Evolutionary conservation across 2,113 vertebrate species (phyloP), one percentile per base, ranked within the genome.

Genomic region (Osmerus eperlanus): DNA sequence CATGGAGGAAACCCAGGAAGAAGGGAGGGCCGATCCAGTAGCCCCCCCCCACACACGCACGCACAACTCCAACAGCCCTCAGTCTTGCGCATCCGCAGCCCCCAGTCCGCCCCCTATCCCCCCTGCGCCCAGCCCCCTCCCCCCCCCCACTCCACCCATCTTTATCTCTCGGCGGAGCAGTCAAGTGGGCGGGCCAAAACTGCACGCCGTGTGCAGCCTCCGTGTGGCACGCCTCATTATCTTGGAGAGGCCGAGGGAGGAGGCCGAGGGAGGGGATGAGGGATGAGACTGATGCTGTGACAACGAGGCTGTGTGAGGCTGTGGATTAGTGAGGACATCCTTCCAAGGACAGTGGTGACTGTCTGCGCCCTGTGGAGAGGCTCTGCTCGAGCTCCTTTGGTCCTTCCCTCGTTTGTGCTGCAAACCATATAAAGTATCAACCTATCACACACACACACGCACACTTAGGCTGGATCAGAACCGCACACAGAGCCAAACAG

Each of bases 321-420:
- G 36, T 41, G 36, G 8, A 21, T 11, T 32, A 32, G 29, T 2
- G 29, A 32, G 29, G 29, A 32, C 81, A 87, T 23, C 23, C 23
- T 23, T 78, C 85, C 88, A 90, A 90, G 89, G 89, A 83, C 86
- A 79, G 29, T 69, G 21, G 77, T 81, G 82, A 73, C 79, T 68
- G 81, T 68, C 64, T 70, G 19, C 51, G 75, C 73, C 61, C 74
- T 65, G 78, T 65, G 77, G 64, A 72, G 21, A 56, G 73, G 73
- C 68, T 32, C 63, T 23, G 74, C 81, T 83, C 79, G 82, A 25
- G 82, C 79, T 84, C 84, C 65, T 78, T 74, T 75, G 79, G 63
- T 67, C 29, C 29, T 32, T 32, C 29, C 29, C 29, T 32, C 2
- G 29, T 32, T 32, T 32, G 29, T 32, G 29, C 29, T 5, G 29